These are phyloP conservation scores for Brachionus rubens DNA, from an alignment of 1,140 invertebrate genomes.

Conservation along the genomic window DNA sequence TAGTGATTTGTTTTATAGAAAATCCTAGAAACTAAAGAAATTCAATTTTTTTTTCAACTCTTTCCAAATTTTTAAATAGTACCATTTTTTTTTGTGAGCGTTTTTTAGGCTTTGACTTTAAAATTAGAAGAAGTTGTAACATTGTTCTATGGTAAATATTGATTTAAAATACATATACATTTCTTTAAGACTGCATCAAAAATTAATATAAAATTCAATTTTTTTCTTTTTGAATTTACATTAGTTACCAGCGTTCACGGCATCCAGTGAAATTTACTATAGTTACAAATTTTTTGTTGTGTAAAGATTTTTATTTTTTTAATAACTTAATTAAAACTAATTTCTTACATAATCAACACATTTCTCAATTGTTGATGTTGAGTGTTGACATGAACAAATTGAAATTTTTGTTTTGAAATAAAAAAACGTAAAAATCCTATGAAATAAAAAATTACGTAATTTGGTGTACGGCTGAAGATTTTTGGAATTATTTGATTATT, in stretches of 20 bases:
- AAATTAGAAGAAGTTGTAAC: not conserved
- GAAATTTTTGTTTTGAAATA: not conserved
- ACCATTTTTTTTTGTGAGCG: not conserved
- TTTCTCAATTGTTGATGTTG: constrained; percentile 37
- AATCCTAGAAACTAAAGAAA: too few species aligned
- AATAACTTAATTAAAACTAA: constrained; percentile 33
- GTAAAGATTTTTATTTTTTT: too few species aligned
- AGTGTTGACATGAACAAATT: not conserved
- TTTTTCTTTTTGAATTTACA: constrained; percentile 26
- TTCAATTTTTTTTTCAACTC: too few species aligned
- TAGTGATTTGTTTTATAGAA: too few species aligned
- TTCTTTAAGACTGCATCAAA: not conserved
- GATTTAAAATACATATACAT: not conserved
- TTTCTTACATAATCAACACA: constrained; percentile 8
- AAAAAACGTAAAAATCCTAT: too few species aligned
- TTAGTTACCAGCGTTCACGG: constrained; percentile 27
- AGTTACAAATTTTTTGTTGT: constrained; percentile 27
- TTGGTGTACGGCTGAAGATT: too few species aligned
- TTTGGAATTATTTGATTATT: too few species aligned
- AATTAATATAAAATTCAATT: too few species aligned
- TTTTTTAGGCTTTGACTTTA: not conserved
- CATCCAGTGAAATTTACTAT: constrained; percentile 2
- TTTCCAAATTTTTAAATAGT: too few species aligned
- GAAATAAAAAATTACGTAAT: too few species aligned
- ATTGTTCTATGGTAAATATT: not conserved